Conservation (phyloP, 2,888 invertebrate genomes). For the Minunthozetes semirufus region DNA sequence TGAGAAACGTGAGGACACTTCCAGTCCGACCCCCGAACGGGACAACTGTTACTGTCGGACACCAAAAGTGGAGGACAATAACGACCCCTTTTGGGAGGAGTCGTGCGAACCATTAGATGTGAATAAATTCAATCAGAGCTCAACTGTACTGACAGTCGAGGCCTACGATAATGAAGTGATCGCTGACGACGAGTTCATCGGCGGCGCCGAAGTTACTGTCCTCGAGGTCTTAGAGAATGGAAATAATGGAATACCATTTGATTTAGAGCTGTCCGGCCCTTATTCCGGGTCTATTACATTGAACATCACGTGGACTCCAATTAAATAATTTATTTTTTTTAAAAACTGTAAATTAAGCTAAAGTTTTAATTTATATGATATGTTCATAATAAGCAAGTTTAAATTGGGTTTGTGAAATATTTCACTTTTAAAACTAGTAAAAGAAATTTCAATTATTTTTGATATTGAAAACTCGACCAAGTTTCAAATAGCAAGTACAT, state of each 20-base stretch:
- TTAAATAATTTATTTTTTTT: neutral
- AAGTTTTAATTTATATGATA: too few species aligned
- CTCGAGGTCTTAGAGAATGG: neutral
- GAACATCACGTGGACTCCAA: neutral
- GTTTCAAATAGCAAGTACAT: too few species aligned
- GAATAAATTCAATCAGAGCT: constrained; percentile 4
- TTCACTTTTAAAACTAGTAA: too few species aligned
- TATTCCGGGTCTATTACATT: neutral
- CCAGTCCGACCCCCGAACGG: neutral
- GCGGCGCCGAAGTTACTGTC: neutral
- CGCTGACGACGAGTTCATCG: neutral
- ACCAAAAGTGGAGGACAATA: neutral
- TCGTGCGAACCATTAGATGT: neutral
- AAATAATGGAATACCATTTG: neutral
- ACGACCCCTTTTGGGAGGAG: neutral
- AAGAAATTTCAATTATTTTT: too few species aligned
- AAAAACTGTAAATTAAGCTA: too few species aligned
- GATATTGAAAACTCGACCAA: too few species aligned
- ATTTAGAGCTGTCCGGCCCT: neutral
- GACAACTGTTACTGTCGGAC: constrained; percentile 10
- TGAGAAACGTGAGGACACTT: neutral
- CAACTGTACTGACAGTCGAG: constrained; percentile 1
- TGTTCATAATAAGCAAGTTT: too few species aligned
- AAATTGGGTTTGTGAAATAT: too few species aligned
- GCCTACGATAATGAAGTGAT: neutral